Conservation (phyloP, 2,888 invertebrate species). For the Phortica okadai region DNA sequence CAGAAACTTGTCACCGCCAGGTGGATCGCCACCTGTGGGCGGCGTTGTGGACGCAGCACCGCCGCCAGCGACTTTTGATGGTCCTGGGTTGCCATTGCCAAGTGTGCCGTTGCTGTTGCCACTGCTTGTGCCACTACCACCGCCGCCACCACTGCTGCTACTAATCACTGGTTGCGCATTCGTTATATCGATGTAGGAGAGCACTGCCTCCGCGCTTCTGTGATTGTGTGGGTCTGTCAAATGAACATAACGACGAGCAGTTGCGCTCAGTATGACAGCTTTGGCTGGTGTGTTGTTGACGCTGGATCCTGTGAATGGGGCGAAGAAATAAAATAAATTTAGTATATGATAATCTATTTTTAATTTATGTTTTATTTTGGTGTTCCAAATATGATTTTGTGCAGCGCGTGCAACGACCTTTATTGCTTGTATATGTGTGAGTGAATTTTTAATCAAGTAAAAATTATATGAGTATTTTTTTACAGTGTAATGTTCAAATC, state of each 20-base stretch:
- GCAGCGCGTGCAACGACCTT: neutral
- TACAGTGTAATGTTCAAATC: neutral
- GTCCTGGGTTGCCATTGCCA: slow-evolving; percentile 41
- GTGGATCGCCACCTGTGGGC: slow-evolving; percentile 74
- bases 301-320: slow-evolving; percentile 45
- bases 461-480: neutral
- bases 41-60: slow-evolving; percentile 40
- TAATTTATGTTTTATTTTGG: neutral
- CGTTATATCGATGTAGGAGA: slow-evolving; percentile 62
- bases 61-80: slow-evolving; percentile 40
- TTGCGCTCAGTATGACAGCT: slow-evolving; percentile 54
- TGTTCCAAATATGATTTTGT: neutral
- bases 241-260: slow-evolving; percentile 41
- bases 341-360: neutral
- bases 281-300: slow-evolving; percentile 51
- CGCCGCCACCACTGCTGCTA: slow-evolving; percentile 30
- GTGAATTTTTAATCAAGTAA: neutral
- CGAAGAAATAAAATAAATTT: neutral
- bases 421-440: no score
- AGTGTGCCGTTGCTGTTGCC: slow-evolving; percentile 40
- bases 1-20: slow-evolving; percentile 82
- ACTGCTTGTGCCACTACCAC: slow-evolving; percentile 1
- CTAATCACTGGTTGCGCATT: slow-evolving; percentile 51
- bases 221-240: neutral
- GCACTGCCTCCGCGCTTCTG: slow-evolving; percentile 48